Evolutionary conservation across 2,113 vertebrate genomes (phyloP), one percentile per base, ranked within the genome.

Genomic region (Petroica traversi): DNA sequence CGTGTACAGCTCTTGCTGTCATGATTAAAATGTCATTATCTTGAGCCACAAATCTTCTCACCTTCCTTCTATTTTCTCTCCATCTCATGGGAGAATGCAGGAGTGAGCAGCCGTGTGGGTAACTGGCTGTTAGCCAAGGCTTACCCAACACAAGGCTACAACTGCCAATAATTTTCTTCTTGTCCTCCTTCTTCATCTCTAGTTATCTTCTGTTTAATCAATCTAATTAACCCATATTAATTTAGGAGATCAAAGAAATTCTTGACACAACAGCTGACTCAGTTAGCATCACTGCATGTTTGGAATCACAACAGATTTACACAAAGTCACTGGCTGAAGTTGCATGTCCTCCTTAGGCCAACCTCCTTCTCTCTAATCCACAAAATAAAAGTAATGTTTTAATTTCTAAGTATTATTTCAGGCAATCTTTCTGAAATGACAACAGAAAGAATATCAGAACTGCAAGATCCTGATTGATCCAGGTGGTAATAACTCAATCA

Each of bases 201-300:
- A 74, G 82, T 49, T 92, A 82, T 82, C 46, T 91, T 86, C 72
- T 63, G 7, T 83, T 88, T 82, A 92, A 94, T 89, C 91, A 76
- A 75, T 64, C 48, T 79, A 90, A 92, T 84, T 74, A 94, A 89
- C 43, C 38, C 52, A 31, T 55, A 94, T 71, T 81, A 74, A 89
- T 84, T 89, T 81, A 91, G 57, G 28, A 91, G 57, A 81, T 82
- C 40, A 82, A 79, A 92, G 38, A 87, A 67, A 79, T 79, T 68
- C 62, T 40, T 81, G 57, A 77, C 19, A 38, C 66, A 77, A 75
- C 58, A 91, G 59, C 49, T 57, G 80, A 86, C 29, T 88, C 33
- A 3, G 29, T 73, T 41, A 88, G 31, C 57, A 78, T 66, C 74
- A 46, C 77, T 54, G 45, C 38, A 46, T 45, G 34, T n/a, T 48